A percentile compares a stretch with the other conserved stretches of the same genome.
phyloP scores from a whole-genome alignment of 2,888 invertebrate species.

The Drosophila subquinaria region DNA sequence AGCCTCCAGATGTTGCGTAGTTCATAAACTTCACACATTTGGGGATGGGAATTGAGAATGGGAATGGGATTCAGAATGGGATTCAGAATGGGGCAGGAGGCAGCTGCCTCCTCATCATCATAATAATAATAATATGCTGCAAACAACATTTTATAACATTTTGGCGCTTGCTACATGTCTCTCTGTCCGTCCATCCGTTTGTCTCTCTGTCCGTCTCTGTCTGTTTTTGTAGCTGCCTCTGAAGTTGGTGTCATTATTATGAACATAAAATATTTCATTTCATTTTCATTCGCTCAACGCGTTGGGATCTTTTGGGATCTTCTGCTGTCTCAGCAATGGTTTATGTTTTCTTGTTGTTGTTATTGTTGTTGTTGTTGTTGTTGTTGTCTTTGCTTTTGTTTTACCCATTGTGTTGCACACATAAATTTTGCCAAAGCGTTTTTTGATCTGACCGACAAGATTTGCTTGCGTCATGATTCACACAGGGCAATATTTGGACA shows the following conservation, averaged over 20 bases:
- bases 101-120: constrained; percentile 38
- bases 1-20: constrained; percentile 59
- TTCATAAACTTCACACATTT: constrained; percentile 73
- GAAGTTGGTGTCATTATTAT: constrained; percentile 80
- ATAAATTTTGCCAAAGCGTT: constrained; percentile 42
- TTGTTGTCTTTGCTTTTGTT: constrained; percentile 33
- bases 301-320: constrained; percentile 29
- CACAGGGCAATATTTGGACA: constrained; percentile 55
- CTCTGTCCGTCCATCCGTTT: constrained; percentile 2
- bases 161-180: constrained; percentile 55
- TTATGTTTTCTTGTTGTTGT: constrained; percentile 37
- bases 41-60: constrained; percentile 26
- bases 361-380: constrained; percentile 25
- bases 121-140: constrained; percentile 55
- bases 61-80: constrained; percentile 4
- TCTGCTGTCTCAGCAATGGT: constrained; percentile 35
- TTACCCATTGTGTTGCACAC: constrained; percentile 42
- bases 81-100: constrained; percentile 7
- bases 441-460: constrained; percentile 61
- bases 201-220: constrained; percentile 21
- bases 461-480: constrained; percentile 53
- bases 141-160: constrained; percentile 66
- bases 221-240: constrained; percentile 43
- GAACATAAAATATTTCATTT: constrained; percentile 80
- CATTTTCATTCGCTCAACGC: constrained; percentile 56